Evolutionary conservation across 2,888 invertebrate genomes (phyloP).

Genomic region (Meandrusa payeni): DNA sequence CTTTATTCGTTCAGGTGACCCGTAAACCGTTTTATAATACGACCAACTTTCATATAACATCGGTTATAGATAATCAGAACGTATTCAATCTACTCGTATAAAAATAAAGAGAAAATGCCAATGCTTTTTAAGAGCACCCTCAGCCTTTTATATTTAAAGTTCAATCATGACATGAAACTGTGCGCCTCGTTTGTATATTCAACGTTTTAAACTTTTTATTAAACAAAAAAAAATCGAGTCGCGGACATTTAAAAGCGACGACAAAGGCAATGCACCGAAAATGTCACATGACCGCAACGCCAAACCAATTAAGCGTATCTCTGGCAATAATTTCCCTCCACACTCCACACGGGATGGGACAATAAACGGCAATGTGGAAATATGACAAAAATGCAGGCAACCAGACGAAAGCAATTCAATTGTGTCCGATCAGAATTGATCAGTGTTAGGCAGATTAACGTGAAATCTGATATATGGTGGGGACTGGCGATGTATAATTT

Average conservation of each 20-base stretch:
- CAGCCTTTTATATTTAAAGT: slow-evolving; percentile 4
- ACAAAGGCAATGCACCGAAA: slow-evolving; percentile 75
- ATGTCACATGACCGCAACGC: slow-evolving; percentile 73
- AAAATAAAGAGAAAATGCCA: background rate
- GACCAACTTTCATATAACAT: no score
- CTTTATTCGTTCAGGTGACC: no score
- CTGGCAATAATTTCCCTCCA: slow-evolving; percentile 61
- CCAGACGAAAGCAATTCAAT: slow-evolving; percentile 76
- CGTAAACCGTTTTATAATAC: no score
- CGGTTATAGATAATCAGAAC: no score
- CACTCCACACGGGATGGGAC: slow-evolving; percentile 42
- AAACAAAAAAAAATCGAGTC: slow-evolving; percentile 55
- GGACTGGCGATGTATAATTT: slow-evolving; percentile 58
- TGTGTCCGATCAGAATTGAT: slow-evolving; percentile 70
- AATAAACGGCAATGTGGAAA: slow-evolving; percentile 44
- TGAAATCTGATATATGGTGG: slow-evolving; percentile 76
- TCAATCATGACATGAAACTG: slow-evolving; percentile 8
- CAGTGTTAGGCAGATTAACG: slow-evolving; percentile 73
- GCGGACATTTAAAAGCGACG: slow-evolving; percentile 67
- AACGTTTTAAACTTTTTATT: slow-evolving; percentile 49
- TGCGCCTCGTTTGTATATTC: slow-evolving; percentile 1
- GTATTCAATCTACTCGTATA: no score
- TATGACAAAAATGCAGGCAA: slow-evolving; percentile 70
- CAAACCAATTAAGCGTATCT: slow-evolving; percentile 77
- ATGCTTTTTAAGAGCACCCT: background rate